Base-by-base conservation (phyloP, 2,797 vertebrate genomes). In the Argentina silus region DNA sequence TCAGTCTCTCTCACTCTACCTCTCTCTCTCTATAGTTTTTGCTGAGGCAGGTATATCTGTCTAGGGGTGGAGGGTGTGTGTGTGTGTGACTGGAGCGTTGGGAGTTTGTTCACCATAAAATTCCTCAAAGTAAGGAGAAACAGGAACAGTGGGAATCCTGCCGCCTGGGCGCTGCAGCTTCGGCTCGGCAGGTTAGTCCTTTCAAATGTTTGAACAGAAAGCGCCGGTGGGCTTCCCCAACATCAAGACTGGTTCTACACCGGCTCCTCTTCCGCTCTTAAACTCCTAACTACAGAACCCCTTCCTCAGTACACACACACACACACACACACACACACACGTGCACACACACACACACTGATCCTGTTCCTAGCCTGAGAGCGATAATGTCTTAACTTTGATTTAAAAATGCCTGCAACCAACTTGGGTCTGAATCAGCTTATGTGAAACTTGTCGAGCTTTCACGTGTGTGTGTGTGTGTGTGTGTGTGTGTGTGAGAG, bases 41-140 rank as follows among this genome's bases (percentile, higher is more conserved):
- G 92, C 93, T 94, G 93, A 94, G 90, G 78, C 87, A 92, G 89
- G 91, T 92, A 89, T 93, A 87, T 86, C 72, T 56, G 84, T 75
- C 79, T 81, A 86, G 90, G 84, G 82, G 81, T 19, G 72, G 78
- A 83, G 57, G 50, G 45, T 43, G 59, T 12, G 75, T 11, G 78
- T 45, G 57, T 62, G 45, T 43, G 59, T 12, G 75, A 12, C 78
- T 45, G 82, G 89, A 89, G 91, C 91, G 14, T 72, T 86, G 92
- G 92, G 92, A 92, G 89, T 91, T 90, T 74, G 84, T 80, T 90
- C 84, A 83, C 88, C 21, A 77, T 79, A 43, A 85, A 92, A 92
- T 93, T 94, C 92, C 92, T 93, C 88, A 93, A 92, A 91, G 90
- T 93, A 90, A 93, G 91, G 88, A 92, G 89, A 93, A 93, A 93